Percentiles rank a stretch among this genome's conserved stretches.
Conservation (phyloP, 30 jellyfish, hydroid and myxozoan genomes). For the Hydractinia symbiolongicarpus region DNA sequence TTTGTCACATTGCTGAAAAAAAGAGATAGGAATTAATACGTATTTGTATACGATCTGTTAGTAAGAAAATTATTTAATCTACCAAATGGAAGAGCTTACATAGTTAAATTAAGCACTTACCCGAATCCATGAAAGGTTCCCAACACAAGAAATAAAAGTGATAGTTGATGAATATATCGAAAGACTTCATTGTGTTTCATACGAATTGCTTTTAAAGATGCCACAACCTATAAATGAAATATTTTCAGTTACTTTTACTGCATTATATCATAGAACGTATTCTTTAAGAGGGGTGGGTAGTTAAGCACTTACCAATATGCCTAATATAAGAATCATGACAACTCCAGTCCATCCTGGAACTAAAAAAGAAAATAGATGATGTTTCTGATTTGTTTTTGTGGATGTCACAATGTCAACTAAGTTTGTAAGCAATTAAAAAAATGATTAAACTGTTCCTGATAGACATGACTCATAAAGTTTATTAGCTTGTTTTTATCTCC, state of each 20-base stretch:
- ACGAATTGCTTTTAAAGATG: slow-evolving; percentile 38
- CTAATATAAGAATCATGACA: slow-evolving; percentile 53
- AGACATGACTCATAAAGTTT: not conserved
- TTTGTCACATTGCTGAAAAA: slow-evolving; percentile 49
- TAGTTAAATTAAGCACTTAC: slow-evolving; percentile 29
- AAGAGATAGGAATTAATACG: not conserved
- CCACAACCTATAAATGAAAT: not conserved
- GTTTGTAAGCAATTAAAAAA: not conserved
- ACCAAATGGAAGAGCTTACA: not conserved
- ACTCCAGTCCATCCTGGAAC: slow-evolving; percentile 85
- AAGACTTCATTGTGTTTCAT: slow-evolving; percentile 52
- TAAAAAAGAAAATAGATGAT: slow-evolving; percentile 11
- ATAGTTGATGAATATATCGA: slow-evolving; percentile 71
- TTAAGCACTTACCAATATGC: slow-evolving; percentile 43
- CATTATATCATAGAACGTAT: too few species aligned
- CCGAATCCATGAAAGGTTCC: slow-evolving; percentile 73
- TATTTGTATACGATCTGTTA: not conserved
- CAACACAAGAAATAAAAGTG: slow-evolving; percentile 45
- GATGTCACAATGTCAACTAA: not conserved
- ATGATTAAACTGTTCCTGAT: not conserved
- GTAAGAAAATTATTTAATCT: not conserved
- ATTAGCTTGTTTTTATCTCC: too few species aligned
- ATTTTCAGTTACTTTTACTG: too few species aligned
- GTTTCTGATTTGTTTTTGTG: not conserved
- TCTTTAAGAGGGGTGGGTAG: too few species aligned